phyloP scores from a whole-genome alignment of 2,888 invertebrate species.

The Blera fallax region DNA sequence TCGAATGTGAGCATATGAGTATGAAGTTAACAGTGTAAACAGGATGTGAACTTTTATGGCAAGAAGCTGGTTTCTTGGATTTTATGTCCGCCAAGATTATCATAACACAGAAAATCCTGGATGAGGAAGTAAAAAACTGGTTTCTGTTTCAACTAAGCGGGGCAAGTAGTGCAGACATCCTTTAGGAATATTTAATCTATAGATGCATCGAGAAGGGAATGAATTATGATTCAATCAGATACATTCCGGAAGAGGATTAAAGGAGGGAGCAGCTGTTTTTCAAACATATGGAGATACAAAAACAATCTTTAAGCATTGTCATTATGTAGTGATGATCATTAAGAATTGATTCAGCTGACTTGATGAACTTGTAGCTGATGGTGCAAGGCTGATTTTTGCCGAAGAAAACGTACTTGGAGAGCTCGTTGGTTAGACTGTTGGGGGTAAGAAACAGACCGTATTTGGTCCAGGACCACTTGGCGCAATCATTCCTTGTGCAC shows the following conservation, averaged over 20 bases:
- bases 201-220: neutral
- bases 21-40: slow-evolving; percentile 30
- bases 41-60: slow-evolving; percentile 31
- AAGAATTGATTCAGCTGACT: no score
- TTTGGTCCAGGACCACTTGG: no score
- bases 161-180: neutral
- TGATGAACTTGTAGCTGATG: no score
- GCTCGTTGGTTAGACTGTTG: no score
- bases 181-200: neutral
- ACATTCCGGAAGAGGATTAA: neutral
- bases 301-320: no score
- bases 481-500: no score
- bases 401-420: no score
- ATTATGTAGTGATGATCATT: no score
- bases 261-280: neutral
- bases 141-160: slow-evolving; percentile 5
- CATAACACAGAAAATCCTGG: slow-evolving; percentile 5
- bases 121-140: slow-evolving; percentile 44
- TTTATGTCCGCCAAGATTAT: slow-evolving; percentile 4
- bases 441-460: no score
- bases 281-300: no score
- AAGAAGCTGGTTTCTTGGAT: slow-evolving; percentile 19
- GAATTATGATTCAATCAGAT: slow-evolving; percentile 8
- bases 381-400: no score
- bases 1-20: slow-evolving; percentile 41